Conservation (phyloP, 2,113 vertebrate genomes). For the Sakesphorus luctuosus region DNA sequence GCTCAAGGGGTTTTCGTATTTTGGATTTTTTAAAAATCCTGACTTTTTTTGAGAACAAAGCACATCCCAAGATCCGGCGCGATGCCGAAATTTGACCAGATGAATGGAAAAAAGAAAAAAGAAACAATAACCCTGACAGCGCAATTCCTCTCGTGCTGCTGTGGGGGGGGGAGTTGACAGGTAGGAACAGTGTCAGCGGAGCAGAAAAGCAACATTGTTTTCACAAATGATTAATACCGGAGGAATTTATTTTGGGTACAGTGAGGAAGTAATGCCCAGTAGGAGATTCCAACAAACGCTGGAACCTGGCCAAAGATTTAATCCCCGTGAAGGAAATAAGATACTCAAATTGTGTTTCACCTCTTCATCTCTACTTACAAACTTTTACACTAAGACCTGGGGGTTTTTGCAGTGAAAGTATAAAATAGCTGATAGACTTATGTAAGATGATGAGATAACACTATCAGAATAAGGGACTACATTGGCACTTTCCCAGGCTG, state of each 20-base stretch:
- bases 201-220: neutral
- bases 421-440: neutral
- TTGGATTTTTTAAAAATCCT: rapidly evolving
- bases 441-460: neutral
- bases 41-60: neutral
- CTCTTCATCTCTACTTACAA: neutral
- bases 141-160: neutral
- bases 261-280: neutral
- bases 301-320: neutral
- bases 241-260: neutral
- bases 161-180: neutral
- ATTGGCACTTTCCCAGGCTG: rapidly evolving
- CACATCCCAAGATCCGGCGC: rapidly evolving
- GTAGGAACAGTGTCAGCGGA: neutral
- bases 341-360: neutral
- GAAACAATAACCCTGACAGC: neutral
- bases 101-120: neutral
- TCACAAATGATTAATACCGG: neutral
- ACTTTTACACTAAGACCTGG: neutral
- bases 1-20: neutral
- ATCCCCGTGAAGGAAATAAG: neutral
- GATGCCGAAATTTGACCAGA: neutral
- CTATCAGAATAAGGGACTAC: neutral
- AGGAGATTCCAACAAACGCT: neutral
- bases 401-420: neutral